These are phyloP conservation scores for Poecilia wingei DNA, from an alignment of 2,797 vertebrate genomes.

Conservation along the genomic window DNA sequence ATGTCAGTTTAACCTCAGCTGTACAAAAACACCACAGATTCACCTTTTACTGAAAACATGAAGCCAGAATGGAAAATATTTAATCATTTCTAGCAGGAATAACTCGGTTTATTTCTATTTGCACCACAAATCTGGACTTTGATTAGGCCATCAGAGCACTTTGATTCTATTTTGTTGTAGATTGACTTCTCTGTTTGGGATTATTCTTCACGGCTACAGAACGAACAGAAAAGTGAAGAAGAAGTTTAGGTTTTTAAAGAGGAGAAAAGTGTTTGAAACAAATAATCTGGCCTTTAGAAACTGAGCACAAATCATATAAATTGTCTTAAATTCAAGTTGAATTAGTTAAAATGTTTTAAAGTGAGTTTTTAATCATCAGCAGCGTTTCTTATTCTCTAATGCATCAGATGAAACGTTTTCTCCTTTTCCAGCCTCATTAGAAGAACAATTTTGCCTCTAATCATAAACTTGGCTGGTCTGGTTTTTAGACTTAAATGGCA, in stretches of 20 bases:
- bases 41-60: background rate
- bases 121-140: background rate
- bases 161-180: background rate
- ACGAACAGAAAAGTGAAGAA: background rate
- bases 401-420: slow-evolving; percentile 20
- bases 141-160: background rate
- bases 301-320: slow-evolving; percentile 9
- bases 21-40: background rate
- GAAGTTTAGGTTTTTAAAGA: too few species aligned
- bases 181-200: too few species aligned
- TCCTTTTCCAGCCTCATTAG: slow-evolving; percentile 24
- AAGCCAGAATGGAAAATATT: background rate
- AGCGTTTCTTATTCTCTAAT: slow-evolving; percentile 14
- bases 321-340: slow-evolving; percentile 8
- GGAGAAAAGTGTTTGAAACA: too few species aligned
- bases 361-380: slow-evolving; percentile 19
- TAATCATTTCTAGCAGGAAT: background rate
- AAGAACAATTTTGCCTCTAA: background rate
- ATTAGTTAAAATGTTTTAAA: slow-evolving; percentile 2
- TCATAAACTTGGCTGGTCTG: background rate
- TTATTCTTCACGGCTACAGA: background rate
- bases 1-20: background rate
- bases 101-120: background rate
- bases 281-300: slow-evolving; percentile 21
- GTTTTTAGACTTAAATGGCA: background rate